phyloP scores from a whole-genome alignment of 2,113 vertebrate species.

The Silurus meridionalis region DNA sequence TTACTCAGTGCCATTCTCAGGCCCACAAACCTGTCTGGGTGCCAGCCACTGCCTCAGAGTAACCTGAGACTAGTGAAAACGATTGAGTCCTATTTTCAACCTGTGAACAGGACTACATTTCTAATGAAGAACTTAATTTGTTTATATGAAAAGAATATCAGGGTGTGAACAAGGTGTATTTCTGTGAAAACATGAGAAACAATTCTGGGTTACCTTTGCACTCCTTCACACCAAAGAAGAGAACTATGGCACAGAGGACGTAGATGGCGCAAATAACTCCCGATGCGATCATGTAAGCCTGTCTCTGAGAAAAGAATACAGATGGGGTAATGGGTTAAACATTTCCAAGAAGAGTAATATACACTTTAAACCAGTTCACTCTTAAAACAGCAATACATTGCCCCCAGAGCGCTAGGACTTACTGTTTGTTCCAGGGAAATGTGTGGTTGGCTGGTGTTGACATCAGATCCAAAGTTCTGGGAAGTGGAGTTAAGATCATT shows the following conservation, averaged over 20 bases:
- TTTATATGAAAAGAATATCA: neutral
- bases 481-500: constrained; percentile 51
- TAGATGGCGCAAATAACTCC: constrained; percentile 87
- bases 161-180: neutral
- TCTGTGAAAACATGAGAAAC: neutral
- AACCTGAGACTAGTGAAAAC: constrained; percentile 42
- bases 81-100: neutral
- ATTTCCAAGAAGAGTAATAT: neutral
- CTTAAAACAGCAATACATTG: neutral
- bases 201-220: constrained; percentile 76
- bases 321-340: neutral
- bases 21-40: neutral
- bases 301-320: constrained; percentile 69
- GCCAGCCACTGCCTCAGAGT: constrained; percentile 27
- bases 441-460: constrained; percentile 66
- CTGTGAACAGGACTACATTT: neutral
- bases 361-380: neutral
- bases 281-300: constrained; percentile 85
- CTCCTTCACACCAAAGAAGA: constrained; percentile 84
- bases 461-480: constrained; percentile 51
- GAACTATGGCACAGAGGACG: constrained; percentile 79
- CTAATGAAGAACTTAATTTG: neutral
- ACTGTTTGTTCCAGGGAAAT: constrained; percentile 78
- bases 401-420: constrained; percentile 34
- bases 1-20: constrained; percentile 20